phyloP scores from a whole-genome alignment of 2,797 vertebrate species.

The Threskiornis aethiopicus region DNA sequence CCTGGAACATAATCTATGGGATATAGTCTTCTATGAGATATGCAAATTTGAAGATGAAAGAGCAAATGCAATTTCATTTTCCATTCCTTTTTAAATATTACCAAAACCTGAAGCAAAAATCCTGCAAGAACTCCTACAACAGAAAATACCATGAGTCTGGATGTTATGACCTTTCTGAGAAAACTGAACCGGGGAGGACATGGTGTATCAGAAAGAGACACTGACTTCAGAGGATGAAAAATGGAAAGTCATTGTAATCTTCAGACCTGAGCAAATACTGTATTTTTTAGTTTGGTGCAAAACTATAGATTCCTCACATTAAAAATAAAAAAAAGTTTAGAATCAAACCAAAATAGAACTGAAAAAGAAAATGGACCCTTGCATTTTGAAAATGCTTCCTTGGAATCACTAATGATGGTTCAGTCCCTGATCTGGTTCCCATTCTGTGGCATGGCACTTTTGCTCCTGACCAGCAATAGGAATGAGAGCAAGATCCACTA shows the following conservation, averaged over 20 bases:
- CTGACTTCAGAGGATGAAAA: background rate
- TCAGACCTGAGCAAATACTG: background rate
- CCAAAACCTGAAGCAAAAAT: background rate
- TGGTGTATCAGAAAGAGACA: background rate
- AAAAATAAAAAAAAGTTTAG: no score
- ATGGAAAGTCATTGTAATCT: background rate
- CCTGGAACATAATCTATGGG: background rate
- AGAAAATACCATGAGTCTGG: background rate
- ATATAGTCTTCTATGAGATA: background rate
- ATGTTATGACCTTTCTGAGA: background rate
- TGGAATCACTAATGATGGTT: accelerated
- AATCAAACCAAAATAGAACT: background rate
- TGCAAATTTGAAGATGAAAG: background rate
- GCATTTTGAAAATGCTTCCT: background rate
- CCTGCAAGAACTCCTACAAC: background rate
- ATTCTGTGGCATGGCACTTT: accelerated
- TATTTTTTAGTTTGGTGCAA: background rate
- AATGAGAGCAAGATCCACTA: background rate
- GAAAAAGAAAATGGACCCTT: background rate
- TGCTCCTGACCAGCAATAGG: background rate
- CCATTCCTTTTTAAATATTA: background rate
- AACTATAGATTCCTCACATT: background rate
- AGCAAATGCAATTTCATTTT: background rate
- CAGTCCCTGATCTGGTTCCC: background rate
- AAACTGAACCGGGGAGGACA: background rate